Base-by-base conservation (phyloP, 1,140 invertebrate species). In the Maniola jurtina region DNA sequence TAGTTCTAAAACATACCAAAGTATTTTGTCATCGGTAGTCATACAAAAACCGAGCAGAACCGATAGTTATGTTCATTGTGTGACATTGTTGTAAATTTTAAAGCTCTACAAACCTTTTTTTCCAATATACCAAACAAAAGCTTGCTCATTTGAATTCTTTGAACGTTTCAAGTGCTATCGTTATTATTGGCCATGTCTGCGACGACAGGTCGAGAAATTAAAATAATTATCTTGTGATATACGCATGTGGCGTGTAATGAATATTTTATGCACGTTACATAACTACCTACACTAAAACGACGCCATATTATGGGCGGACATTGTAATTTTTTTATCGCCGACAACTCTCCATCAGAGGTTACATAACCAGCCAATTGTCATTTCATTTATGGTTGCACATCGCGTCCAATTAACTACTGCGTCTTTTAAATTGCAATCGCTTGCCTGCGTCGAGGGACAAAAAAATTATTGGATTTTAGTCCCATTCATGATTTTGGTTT, bases 181-280 rank as follows among this genome's bases (percentile, higher is more conserved):
- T 80, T 83, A 80, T 85, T 88, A 89, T 89, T 85, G 86, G 80
- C 76, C 78, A 82, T 81, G 79, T 78, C 69, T 76, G 79, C 79
- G 75, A 83, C 79, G 76, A 79, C 83, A 74, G 84, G 76, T 76
- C 76, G 77, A 86, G 84, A 87, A 86, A 89, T 88, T 89, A 83
- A 87, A 89, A 89, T 88, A 89, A 89, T 88, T 89, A 88, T 74
- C 81, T 71, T 76, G 79, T 85, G 81, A 85, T 83, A 79, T 81
- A 86, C 75, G 76, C 76, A 50, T 63, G 59, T 40, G 68, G 66
- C 79, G 84, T 83, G 85, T 62, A 65, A 50, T 70, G 85, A 86
- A 83, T 87, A 73, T 70, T 54, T 69, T 70, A 75, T 66, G 50
- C 40, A 38, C 14, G 47, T 75, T 75, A 72, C 58, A 67, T 71